Evolutionary conservation across 92 coral and sea anemone species (phyloP).

Genomic region (Epizoanthus stellaris): DNA sequence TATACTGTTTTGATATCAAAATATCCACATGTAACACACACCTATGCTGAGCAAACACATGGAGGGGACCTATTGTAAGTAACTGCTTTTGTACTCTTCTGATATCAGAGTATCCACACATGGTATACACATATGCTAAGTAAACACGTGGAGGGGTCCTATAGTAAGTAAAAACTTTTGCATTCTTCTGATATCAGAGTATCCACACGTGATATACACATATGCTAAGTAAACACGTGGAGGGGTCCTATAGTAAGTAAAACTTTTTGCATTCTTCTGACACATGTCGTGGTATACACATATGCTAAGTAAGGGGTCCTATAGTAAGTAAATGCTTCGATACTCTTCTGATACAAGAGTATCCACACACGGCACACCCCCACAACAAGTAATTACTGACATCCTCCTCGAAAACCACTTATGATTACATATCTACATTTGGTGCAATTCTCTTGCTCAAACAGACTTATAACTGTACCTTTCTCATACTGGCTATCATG

Average conservation of each 20-base stretch:
- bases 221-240: too few relatives aligned
- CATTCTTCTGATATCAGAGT: not conserved
- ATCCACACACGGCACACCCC: not conserved
- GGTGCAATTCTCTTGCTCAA: not conserved
- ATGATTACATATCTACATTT: not conserved
- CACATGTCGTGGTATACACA: too few relatives aligned
- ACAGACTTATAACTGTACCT: slow-evolving; percentile 50
- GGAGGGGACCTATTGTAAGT: too few relatives aligned
- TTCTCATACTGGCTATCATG: slow-evolving; percentile 96
- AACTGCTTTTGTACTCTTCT: not conserved
- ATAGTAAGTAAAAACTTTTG: not conserved
- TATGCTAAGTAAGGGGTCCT: not conserved
- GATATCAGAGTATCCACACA: not conserved
- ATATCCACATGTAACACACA: not conserved
- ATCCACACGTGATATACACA: not conserved
- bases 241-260: too few relatives aligned
- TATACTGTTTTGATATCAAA: too few relatives aligned
- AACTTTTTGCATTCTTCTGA: too few relatives aligned
- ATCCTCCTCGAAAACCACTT: too few relatives aligned
- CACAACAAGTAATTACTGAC: not conserved
- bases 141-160: too few relatives aligned
- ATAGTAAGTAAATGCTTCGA: too few relatives aligned
- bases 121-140: not conserved
- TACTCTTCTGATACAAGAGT: not conserved
- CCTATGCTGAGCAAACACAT: not conserved